Conservation (phyloP, 2,113 vertebrate genomes). For the Bubalus kerabau region DNA sequence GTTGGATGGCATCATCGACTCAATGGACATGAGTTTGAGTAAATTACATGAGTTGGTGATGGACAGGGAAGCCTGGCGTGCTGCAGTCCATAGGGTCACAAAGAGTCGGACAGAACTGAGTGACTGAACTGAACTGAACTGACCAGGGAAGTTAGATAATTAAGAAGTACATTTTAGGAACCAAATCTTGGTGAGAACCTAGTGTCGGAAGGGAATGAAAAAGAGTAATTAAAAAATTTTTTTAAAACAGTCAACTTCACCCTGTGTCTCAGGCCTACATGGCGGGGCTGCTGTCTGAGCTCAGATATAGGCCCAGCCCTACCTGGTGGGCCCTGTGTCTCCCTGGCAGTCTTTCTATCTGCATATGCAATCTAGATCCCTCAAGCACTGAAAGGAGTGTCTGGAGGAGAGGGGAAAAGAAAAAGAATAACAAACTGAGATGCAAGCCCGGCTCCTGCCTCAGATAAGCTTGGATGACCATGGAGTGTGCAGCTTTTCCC, state of each 20-base stretch:
- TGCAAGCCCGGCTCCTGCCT: background rate
- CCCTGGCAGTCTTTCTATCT: background rate
- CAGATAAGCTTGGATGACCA: background rate
- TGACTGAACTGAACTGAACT: background rate
- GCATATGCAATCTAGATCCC: background rate
- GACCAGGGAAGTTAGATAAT: background rate
- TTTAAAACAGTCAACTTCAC: background rate
- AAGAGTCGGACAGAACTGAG: background rate
- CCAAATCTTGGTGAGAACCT: background rate
- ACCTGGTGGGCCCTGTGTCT: too few relatives aligned
- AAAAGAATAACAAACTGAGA: background rate
- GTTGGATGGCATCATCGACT: background rate
- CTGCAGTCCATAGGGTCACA: background rate
- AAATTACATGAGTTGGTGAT: background rate
- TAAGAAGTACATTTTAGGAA: background rate
- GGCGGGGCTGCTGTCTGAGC: background rate
- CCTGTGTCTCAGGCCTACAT: background rate
- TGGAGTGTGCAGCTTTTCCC: background rate
- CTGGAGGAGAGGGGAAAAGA: background rate
- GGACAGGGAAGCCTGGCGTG: background rate
- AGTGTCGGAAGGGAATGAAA: background rate
- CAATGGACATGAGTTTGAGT: background rate
- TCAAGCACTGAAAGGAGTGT: too few relatives aligned
- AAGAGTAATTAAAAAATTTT: background rate
- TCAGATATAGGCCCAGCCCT: background rate